A percentile compares a stretch with the other conserved stretches of the same genome.
phyloP scores from a whole-genome alignment of 2,888 invertebrate species.

The Lasioglossum calceatum region DNA sequence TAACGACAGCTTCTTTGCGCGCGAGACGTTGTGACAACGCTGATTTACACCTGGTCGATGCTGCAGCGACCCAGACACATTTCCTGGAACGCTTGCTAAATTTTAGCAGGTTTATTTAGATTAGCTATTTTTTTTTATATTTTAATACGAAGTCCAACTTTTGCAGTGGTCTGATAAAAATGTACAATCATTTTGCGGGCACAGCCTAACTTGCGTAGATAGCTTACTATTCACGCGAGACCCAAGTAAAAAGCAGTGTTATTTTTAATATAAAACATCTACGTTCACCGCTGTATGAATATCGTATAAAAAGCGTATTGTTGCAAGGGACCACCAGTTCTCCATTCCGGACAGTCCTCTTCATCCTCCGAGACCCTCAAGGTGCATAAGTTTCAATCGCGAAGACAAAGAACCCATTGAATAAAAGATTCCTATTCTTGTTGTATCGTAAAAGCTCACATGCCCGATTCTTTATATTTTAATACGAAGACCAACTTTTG shows the following conservation, averaged over 20 bases:
- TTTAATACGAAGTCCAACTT: neutral
- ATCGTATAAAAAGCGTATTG: neutral
- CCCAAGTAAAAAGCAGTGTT: neutral
- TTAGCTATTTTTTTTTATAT: neutral
- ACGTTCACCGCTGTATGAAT: neutral
- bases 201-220: neutral
- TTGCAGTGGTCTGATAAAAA: too few species aligned
- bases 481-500: too few species aligned
- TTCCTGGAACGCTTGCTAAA: neutral
- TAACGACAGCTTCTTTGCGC: neutral
- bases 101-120: neutral
- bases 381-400: neutral
- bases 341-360: neutral
- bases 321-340: neutral
- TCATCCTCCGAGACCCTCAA: neutral
- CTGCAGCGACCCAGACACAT: neutral
- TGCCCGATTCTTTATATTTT: too few species aligned
- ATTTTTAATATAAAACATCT: neutral
- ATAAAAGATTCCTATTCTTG: neutral
- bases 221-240: neutral
- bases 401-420: neutral
- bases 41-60: neutral
- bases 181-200: neutral
- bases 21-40: neutral
- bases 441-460: too few species aligned